Conservation (phyloP, 1,140 invertebrate species). For the Andricus grossulariae region DNA sequence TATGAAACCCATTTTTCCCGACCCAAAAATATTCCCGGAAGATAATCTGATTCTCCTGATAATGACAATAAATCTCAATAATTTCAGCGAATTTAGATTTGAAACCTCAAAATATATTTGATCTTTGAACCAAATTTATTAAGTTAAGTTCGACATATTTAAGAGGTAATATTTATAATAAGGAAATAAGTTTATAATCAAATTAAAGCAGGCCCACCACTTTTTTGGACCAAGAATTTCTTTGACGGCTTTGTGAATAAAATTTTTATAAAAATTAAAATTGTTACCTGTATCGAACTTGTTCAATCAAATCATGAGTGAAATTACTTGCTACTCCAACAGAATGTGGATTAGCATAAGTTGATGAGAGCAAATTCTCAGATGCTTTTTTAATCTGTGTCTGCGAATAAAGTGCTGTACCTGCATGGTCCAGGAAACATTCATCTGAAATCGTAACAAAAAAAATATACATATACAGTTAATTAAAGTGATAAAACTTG, state of each 20-base stretch:
- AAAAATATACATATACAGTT: neutral
- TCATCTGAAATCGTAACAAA: slow-evolving; percentile 77
- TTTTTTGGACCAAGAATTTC: neutral
- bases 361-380: slow-evolving; percentile 80
- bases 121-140: too few relatives aligned
- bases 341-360: slow-evolving; percentile 94
- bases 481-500: too few relatives aligned
- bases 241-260: neutral
- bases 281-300: slow-evolving; percentile 84
- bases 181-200: too few relatives aligned
- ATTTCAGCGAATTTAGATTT: too few relatives aligned
- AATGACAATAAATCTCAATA: too few relatives aligned
- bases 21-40: too few relatives aligned
- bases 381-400: slow-evolving; percentile 83
- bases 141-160: too few relatives aligned
- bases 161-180: too few relatives aligned
- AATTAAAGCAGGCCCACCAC: too few relatives aligned
- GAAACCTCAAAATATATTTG: too few relatives aligned
- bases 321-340: slow-evolving; percentile 81
- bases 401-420: slow-evolving; percentile 88
- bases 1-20: too few relatives aligned
- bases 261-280: slow-evolving; percentile 22
- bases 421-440: slow-evolving; percentile 94
- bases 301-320: slow-evolving; percentile 88
- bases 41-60: too few relatives aligned